A percentile compares a stretch with the other conserved stretches of the same genome.
phyloP scores from a whole-genome alignment of 2,888 invertebrate species.

The Lasioglossum figueresi region DNA sequence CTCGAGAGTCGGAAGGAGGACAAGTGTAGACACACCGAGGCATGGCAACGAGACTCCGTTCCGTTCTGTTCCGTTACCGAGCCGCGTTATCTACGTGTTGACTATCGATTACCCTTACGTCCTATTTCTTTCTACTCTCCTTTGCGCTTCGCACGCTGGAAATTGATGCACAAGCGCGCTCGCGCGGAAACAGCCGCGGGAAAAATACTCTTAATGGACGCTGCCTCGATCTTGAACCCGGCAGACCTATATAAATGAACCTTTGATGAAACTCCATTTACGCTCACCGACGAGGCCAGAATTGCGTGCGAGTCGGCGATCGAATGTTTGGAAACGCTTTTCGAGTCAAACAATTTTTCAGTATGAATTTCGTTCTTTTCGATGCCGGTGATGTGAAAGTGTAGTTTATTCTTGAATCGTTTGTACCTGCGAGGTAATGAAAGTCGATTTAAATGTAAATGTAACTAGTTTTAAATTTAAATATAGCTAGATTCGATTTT shows the following conservation, averaged over 20 bases:
- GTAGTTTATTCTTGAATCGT: too few relatives aligned
- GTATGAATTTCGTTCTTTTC: too few relatives aligned
- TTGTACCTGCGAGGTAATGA: background rate
- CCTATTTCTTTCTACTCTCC: conserved; percentile 33
- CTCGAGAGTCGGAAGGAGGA: conserved; percentile 56
- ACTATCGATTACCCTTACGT: conserved; percentile 53
- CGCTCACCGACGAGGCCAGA: background rate
- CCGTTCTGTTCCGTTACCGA: background rate
- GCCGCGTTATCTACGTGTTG: conserved; percentile 47
- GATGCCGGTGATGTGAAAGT: too few relatives aligned
- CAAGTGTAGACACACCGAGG: conserved; percentile 56
- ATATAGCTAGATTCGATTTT: too few relatives aligned
- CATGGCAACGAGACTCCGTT: conserved; percentile 20
- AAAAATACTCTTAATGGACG: conserved; percentile 22
- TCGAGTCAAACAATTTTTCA: too few relatives aligned
- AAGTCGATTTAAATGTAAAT: background rate
- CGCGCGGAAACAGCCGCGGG: conserved; percentile 8
- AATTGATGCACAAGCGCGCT: conserved; percentile 27
- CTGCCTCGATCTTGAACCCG: background rate
- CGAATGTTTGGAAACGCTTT: too few relatives aligned
- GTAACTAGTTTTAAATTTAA: too few relatives aligned
- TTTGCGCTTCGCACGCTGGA: conserved; percentile 9
- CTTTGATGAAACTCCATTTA: too few relatives aligned
- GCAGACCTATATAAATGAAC: background rate
- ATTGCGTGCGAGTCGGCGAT: too few relatives aligned